Conservation (phyloP, 2,113 vertebrate species). For the Nesospiza acunhae region DNA sequence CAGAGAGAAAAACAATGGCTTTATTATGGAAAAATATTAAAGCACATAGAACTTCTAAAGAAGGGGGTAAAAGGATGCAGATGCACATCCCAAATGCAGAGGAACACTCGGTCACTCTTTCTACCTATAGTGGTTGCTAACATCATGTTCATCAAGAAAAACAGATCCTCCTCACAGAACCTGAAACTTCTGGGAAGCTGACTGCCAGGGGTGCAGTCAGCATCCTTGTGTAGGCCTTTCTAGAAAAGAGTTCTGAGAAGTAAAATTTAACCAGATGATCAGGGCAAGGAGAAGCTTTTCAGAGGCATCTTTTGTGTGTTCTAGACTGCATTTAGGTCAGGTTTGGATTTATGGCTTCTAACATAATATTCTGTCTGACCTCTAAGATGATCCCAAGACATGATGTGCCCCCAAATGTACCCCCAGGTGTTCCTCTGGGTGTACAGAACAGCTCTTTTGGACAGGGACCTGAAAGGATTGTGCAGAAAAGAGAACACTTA, state of each 20-base stretch:
- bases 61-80: not conserved
- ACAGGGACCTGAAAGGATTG: not conserved
- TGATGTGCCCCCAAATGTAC: not conserved
- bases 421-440: not conserved
- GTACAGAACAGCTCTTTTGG: not conserved
- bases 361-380: not conserved
- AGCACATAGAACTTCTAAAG: not conserved
- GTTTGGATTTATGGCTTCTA: not conserved
- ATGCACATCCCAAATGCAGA: not conserved
- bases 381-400: not conserved
- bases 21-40: not conserved
- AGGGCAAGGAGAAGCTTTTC: not conserved
- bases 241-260: not conserved
- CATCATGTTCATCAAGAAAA: not conserved
- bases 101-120: not conserved
- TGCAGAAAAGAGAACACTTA: not conserved
- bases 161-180: not conserved
- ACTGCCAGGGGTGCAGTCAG: not conserved
- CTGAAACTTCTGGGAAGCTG: not conserved
- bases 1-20: not conserved
- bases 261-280: not conserved
- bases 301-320: not conserved
- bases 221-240: not conserved
- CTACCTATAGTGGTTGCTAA: not conserved
- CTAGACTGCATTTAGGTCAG: not conserved